Conservation (phyloP, 2,797 vertebrate genomes). For the Pempheris klunzingeri region DNA sequence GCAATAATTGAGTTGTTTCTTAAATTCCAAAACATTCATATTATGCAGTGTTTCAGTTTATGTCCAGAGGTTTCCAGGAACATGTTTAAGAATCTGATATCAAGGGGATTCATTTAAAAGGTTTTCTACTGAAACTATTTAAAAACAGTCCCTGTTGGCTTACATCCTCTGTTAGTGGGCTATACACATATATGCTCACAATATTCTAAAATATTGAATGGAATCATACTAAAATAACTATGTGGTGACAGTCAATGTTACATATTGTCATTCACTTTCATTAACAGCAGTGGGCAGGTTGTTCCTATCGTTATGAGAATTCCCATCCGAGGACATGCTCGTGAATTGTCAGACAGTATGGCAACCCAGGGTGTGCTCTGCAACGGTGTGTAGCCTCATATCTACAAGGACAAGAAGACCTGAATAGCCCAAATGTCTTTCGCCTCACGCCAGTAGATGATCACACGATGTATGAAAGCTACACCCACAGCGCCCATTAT, state of each 20-base stretch:
- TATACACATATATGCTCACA: background rate
- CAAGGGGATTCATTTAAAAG: background rate
- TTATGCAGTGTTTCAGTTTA: slow-evolving; percentile 1
- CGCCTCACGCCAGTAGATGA: too few species aligned
- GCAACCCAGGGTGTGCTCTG: too few species aligned
- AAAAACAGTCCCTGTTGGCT: background rate
- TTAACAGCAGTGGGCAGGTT: background rate
- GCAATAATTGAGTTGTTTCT: background rate
- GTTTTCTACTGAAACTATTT: too few species aligned
- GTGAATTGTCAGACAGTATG: too few species aligned
- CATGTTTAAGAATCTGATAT: background rate
- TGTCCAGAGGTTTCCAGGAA: background rate
- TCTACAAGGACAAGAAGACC: too few species aligned
- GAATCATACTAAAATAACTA: background rate
- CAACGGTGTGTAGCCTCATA: too few species aligned
- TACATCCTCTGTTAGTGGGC: background rate
- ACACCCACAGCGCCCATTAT: too few species aligned
- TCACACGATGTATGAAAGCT: too few species aligned
- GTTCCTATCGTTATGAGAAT: too few species aligned
- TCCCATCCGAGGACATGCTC: too few species aligned
- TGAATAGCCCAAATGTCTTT: too few species aligned
- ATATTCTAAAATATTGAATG: background rate
- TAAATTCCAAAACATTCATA: background rate
- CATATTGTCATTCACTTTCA: background rate
- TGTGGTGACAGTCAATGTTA: background rate